Evolutionary conservation across 2,113 vertebrate genomes (phyloP).

Genomic region (Ranitomeya imitator): DNA sequence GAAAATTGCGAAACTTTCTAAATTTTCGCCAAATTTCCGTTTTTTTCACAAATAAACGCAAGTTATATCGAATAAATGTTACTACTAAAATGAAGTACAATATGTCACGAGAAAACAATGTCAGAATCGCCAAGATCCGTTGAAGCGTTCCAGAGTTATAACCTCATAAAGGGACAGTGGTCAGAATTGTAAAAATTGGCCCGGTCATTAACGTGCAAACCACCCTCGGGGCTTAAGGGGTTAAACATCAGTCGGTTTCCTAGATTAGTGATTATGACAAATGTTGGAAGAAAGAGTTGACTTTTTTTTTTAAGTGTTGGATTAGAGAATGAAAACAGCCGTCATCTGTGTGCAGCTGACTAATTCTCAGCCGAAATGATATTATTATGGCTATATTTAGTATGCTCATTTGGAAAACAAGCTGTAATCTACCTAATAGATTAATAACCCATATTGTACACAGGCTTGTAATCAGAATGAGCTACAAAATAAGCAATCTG

Average conservation of each 20-base stretch:
- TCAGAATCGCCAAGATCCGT: too few species aligned
- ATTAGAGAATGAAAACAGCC: slow-evolving; percentile 34
- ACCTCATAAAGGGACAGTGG: too few species aligned
- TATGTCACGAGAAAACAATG: too few species aligned
- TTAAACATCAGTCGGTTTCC: background rate
- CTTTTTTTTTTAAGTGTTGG: slow-evolving; percentile 7
- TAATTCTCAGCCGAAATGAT: slow-evolving; percentile 39
- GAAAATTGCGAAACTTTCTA: too few species aligned
- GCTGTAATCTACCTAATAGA: slow-evolving; percentile 17
- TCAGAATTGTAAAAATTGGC: too few species aligned
- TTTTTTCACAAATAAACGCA: too few species aligned
- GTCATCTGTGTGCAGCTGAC: background rate
- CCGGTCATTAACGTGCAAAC: too few species aligned
- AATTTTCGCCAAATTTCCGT: too few species aligned
- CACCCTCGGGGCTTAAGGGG: too few species aligned
- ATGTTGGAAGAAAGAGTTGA: background rate
- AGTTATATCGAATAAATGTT: too few species aligned
- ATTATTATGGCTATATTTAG: slow-evolving; percentile 33
- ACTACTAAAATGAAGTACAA: too few species aligned
- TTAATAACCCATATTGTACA: background rate
- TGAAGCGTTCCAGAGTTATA: too few species aligned
- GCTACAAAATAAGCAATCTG: background rate
- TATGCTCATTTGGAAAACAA: background rate
- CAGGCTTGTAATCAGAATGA: background rate
- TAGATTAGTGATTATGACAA: background rate